Conservation (phyloP, 1,140 invertebrate genomes). For the Nylanderia fulva region DNA sequence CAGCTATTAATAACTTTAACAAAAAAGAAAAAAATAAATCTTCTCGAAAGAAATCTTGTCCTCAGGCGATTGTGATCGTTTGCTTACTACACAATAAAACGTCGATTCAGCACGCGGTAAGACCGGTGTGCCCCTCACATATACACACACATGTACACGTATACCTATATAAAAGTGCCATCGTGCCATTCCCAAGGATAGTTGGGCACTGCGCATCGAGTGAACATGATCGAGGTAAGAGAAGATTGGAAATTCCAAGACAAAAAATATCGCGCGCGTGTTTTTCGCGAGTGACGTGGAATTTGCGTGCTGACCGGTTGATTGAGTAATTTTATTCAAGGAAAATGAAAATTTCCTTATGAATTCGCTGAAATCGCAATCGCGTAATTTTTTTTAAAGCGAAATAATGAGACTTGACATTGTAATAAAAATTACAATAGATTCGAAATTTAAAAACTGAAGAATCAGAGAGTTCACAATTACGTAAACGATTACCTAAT, state of each 20-base stretch:
- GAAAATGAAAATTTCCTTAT: constrained; percentile 24
- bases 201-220: constrained; percentile 75
- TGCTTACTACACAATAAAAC: constrained; percentile 78
- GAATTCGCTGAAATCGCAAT: neutral
- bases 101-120: constrained; percentile 72
- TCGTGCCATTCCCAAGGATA: constrained; percentile 73
- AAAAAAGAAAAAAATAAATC: constrained; percentile 38
- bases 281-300: constrained; percentile 1
- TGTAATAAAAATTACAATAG: neutral
- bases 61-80: constrained; percentile 31
- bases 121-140: constrained; percentile 73
- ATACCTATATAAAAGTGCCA: constrained; percentile 76
- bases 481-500: neutral
- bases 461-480: neutral
- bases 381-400: neutral
- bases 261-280: neutral
- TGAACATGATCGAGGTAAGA: constrained; percentile 82
- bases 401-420: neutral
- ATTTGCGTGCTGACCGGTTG: neutral
- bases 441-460: neutral
- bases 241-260: neutral
- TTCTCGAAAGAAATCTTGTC: constrained; percentile 4
- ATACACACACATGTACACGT: constrained; percentile 61
- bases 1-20: constrained; percentile 17
- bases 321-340: neutral